phyloP scores from a whole-genome alignment of 2,888 invertebrate species.

The Shargacucullia verbasci region DNA sequence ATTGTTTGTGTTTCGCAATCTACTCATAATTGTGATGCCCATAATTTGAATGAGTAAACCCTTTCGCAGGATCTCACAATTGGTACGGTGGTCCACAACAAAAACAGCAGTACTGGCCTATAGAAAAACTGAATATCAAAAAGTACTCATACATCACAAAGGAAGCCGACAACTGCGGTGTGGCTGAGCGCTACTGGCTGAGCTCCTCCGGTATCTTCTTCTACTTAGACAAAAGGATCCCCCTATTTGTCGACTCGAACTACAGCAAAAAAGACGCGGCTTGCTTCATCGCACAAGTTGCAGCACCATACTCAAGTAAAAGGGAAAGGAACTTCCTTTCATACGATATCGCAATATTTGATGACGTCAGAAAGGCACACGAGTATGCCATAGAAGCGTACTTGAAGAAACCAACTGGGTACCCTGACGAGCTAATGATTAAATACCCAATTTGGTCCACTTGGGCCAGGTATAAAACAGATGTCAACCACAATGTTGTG shows the following conservation, averaged over 20 bases:
- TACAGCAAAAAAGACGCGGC: conserved; percentile 77
- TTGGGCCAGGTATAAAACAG: conserved; percentile 89
- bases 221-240: conserved; percentile 89
- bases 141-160: conserved; percentile 89
- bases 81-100: conserved; percentile 92
- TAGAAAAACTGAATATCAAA: conserved; percentile 84
- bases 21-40: not conserved
- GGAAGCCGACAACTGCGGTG: conserved; percentile 87
- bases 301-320: conserved; percentile 82
- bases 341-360: conserved; percentile 90
- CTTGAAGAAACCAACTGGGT: conserved; percentile 87
- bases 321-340: conserved; percentile 80
- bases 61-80: conserved; percentile 70
- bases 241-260: conserved; percentile 91
- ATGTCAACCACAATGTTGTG: conserved; percentile 85
- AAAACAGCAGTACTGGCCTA: conserved; percentile 90
- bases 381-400: conserved; percentile 88
- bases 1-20: no score
- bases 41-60: not conserved
- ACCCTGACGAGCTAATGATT: conserved; percentile 89
- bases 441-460: conserved; percentile 91
- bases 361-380: conserved; percentile 89
- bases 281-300: conserved; percentile 85
- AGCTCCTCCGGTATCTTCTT: conserved; percentile 91
- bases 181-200: conserved; percentile 91